Conservation (phyloP, 2,888 invertebrate genomes). For the Teinopalpus imperialis region DNA sequence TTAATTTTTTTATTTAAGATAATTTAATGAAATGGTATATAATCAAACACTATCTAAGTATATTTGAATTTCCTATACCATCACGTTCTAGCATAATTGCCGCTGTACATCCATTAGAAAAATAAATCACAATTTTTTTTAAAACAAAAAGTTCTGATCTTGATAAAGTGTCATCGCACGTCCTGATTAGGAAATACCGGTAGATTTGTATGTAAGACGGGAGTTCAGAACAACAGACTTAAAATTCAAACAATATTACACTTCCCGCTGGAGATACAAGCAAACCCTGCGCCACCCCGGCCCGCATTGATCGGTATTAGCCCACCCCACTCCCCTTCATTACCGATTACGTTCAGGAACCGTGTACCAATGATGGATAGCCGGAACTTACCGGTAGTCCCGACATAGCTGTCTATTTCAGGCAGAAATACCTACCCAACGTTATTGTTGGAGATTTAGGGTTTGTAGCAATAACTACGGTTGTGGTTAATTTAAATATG, state of each 20-base stretch:
- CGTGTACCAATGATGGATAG: conserved; percentile 59
- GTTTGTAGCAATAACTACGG: background rate
- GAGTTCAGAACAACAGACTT: conserved; percentile 27
- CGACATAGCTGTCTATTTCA: conserved; percentile 26
- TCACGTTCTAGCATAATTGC: no score
- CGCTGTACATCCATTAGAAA: no score
- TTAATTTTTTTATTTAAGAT: no score
- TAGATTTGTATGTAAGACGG: conserved; percentile 24
- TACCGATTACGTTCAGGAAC: conserved; percentile 60
- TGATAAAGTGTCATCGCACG: conserved; percentile 20
- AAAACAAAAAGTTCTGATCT: no score
- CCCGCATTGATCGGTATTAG: conserved; percentile 37
- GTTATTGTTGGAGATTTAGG: conserved; percentile 8
- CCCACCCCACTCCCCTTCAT: conserved; percentile 31
- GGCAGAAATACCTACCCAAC: conserved; percentile 8
- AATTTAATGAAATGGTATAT: no score
- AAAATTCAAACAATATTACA: conserved; percentile 33
- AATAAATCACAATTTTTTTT: no score
- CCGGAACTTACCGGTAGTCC: conserved; percentile 48
- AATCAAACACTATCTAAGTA: no score
- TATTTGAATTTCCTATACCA: no score
- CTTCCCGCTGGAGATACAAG: conserved; percentile 31
- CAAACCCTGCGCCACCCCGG: conserved; percentile 32
- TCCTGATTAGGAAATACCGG: conserved; percentile 19
- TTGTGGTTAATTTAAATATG: background rate